A percentile compares a stretch with the other conserved stretches of the same genome.
Evolutionary conservation across 2,113 vertebrate genomes (phyloP).

Genomic region (Isurus oxyrinchus): DNA sequence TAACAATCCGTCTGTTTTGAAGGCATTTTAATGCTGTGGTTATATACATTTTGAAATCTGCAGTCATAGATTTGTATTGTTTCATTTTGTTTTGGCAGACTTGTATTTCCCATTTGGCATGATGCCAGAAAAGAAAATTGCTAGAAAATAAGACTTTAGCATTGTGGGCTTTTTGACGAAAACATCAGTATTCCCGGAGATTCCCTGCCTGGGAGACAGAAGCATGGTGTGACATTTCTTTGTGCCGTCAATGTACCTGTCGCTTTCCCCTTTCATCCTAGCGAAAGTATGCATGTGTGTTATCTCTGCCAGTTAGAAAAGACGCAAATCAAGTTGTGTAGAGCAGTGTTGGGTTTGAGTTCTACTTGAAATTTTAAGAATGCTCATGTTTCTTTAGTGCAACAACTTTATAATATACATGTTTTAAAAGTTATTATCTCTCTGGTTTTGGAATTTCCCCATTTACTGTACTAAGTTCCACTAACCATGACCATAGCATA

Average conservation of each 20-base stretch:
- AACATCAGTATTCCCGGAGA: neutral
- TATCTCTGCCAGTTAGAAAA: neutral
- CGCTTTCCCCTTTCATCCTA: neutral
- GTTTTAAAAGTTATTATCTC: neutral
- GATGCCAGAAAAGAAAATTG: neutral
- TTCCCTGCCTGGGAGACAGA: neutral
- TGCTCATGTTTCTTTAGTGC: neutral
- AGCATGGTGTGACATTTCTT: neutral
- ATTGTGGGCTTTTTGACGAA: neutral
- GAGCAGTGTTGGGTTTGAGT: neutral
- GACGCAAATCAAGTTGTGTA: neutral
- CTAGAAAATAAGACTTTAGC: neutral
- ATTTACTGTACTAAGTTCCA: neutral
- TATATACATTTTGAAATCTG: neutral
- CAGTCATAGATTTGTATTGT: neutral
- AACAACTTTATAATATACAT: neutral
- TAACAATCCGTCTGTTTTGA: neutral
- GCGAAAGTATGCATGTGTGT: neutral
- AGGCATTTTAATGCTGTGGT: neutral
- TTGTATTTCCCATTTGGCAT: neutral
- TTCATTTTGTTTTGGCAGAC: slow-evolving; percentile 3
- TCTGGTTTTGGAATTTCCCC: neutral
- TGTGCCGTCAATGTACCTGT: neutral
- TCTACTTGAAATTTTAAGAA: neutral
- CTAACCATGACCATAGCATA: neutral